These are phyloP conservation scores for Pleuronectes platessa DNA, from an alignment of 2,113 vertebrate species.

Conservation along the genomic window DNA sequence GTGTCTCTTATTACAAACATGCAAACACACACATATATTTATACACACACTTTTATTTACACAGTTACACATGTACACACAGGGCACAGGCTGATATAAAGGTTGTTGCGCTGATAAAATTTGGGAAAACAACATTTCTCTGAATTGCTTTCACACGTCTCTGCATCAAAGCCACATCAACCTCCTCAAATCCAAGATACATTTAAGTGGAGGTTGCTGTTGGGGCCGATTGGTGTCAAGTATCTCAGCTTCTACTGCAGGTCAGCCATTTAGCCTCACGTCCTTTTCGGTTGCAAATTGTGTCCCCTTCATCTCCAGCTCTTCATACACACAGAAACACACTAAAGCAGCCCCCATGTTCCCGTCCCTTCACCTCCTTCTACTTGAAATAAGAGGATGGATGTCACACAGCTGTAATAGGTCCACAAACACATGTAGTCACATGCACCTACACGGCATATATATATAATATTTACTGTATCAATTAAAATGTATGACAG, in stretches of 20 bases:
- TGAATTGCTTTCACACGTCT: constrained; percentile 1
- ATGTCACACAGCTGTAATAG: constrained; percentile 8
- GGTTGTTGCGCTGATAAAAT: background rate
- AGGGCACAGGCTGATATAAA: constrained; percentile 4
- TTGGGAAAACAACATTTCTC: background rate
- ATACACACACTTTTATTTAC: constrained; percentile 22
- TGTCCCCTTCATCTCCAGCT: constrained; percentile 3
- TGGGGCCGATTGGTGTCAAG: constrained; percentile 53
- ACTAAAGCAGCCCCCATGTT: background rate
- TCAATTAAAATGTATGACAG: too few species aligned
- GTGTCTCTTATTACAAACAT: constrained; percentile 71
- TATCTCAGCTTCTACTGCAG: constrained; percentile 49
- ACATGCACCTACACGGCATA: too few species aligned
- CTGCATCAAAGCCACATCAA: constrained; percentile 24
- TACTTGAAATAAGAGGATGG: background rate
- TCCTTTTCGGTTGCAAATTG: constrained; percentile 39
- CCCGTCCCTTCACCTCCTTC: background rate
- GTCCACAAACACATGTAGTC: background rate
- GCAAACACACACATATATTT: constrained; percentile 31
- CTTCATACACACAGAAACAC: background rate
- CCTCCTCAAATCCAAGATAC: constrained; percentile 8
- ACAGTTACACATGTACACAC: constrained; percentile 20
- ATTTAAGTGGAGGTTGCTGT: constrained; percentile 50
- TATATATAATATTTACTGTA: too few species aligned
- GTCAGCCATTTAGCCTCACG: constrained; percentile 51